Evolutionary conservation across 2,888 invertebrate genomes (phyloP), one percentile per base, ranked within the genome.

Genomic region (Nebria salina): DNA sequence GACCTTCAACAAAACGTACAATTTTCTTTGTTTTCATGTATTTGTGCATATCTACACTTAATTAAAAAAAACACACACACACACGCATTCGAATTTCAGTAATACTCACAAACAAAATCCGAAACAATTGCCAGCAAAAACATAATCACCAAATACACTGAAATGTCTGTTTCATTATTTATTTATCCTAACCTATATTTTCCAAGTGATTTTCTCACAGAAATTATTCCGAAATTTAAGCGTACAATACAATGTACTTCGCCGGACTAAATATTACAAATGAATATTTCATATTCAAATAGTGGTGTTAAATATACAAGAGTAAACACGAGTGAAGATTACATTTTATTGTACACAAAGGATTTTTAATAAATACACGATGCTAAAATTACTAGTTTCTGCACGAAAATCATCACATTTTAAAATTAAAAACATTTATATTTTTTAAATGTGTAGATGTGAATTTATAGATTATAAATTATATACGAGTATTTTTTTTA

Each of bases 141-240:
- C 54, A 54, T 54, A 54, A 54, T 8, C 54, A 54, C 54, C 20
- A 68, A 68, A 68, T 8, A 68, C 15, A 68, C 68, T 13, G 68
- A 68, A 68, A 25, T 68, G 20, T 25, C 25, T 68, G 13, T 68
- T 20, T 68, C 25, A 25, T 25, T 68, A 68, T 68, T 13, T 15
- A 68, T 68, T 11, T 25, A 68, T 68, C 1, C 68, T 25, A 68
- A 68, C 25, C 20, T 68, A 68, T 15, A 68, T 68, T 68, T 68
- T 68, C 2, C 6, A 68, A 68, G 15, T 68, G 15, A 68, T 25
- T 54, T 54, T 54, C 54, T 54, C 54, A 54, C 54, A 54, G 54
- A 54, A 54, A 54, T 54, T 54, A 54, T 54, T 7, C 8, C 54
- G 4, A 54, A 7, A 54, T 54, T 54, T 54, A 54, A 8, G 54